Evolutionary conservation across 2,797 vertebrate species (phyloP).

Genomic region (Caiman crocodilus): DNA sequence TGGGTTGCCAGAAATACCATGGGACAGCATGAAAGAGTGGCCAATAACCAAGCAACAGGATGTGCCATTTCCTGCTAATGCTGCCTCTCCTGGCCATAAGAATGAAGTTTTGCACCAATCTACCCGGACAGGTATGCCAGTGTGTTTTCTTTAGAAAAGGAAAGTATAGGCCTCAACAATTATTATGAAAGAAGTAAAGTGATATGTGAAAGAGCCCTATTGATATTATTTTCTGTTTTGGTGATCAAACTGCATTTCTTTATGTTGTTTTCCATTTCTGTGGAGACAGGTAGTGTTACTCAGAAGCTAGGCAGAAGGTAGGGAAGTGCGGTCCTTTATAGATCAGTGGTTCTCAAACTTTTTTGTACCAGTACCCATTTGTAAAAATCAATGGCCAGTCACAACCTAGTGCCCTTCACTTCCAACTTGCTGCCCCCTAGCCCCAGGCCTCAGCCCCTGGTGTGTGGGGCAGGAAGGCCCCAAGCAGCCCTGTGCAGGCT

Average conservation of each 20-base stretch:
- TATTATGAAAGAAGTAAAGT: neutral
- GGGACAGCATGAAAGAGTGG: neutral
- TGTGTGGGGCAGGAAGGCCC: too few species aligned
- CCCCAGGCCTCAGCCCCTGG: too few species aligned
- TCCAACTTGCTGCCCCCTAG: too few species aligned
- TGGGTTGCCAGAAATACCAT: neutral
- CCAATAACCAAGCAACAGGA: neutral
- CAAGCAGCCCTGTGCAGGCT: too few species aligned
- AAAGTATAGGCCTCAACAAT: neutral
- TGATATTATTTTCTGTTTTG: neutral
- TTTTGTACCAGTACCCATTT: too few species aligned
- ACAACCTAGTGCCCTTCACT: too few species aligned
- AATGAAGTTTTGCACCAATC: accelerated
- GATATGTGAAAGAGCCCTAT: neutral
- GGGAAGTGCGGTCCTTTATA: too few species aligned
- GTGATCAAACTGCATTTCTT: neutral
- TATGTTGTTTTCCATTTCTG: neutral
- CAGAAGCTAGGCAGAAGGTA: too few species aligned
- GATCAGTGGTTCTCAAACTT: too few species aligned
- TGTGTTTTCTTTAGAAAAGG: accelerated
- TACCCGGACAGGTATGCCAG: accelerated
- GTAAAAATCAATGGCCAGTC: too few species aligned
- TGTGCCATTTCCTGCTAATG: neutral
- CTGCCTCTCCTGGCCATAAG: accelerated
- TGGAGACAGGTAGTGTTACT: too few species aligned